A percentile compares a stretch with the other conserved stretches of the same genome.
Evolutionary conservation across 2,888 invertebrate genomes (phyloP).

Genomic region (Trissoscelio sp.): DNA sequence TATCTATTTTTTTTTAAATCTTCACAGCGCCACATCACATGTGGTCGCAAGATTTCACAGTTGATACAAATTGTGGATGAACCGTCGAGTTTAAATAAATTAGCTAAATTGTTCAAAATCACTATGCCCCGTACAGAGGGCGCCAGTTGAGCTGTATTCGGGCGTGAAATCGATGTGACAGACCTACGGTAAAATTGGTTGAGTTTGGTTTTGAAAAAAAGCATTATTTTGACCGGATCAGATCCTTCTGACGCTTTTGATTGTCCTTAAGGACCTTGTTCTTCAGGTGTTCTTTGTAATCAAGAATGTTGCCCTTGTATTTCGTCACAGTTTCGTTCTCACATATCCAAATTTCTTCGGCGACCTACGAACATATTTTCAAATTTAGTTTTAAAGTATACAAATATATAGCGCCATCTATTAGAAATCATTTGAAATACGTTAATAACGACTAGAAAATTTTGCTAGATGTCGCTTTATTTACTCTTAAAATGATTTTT

Average conservation of each 20-base stretch:
- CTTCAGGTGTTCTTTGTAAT: slow-evolving; percentile 97
- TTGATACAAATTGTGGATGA: slow-evolving; percentile 42
- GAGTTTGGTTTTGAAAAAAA: slow-evolving; percentile 67
- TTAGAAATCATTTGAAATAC: too few species aligned
- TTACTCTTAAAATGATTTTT: too few species aligned
- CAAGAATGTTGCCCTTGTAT: slow-evolving; percentile 98
- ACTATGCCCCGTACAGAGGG: slow-evolving; percentile 79
- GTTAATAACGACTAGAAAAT: too few species aligned
- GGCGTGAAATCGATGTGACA: slow-evolving; percentile 60
- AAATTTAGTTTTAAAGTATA: too few species aligned
- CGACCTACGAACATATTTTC: slow-evolving; percentile 89
- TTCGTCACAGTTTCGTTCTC: slow-evolving; percentile 97
- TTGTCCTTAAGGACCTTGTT: slow-evolving; percentile 92
- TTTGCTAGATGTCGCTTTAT: too few species aligned
- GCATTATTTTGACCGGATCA: slow-evolving; percentile 78
- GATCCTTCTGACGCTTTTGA: slow-evolving; percentile 80
- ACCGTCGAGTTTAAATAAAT: slow-evolving; percentile 80
- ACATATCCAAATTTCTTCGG: slow-evolving; percentile 99
- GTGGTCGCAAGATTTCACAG: slow-evolving; percentile 6
- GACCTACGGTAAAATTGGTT: slow-evolving; percentile 71
- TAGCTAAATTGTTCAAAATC: slow-evolving; percentile 78
- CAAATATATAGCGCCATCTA: too few species aligned
- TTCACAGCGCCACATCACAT: slow-evolving; percentile 11
- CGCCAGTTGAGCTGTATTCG: slow-evolving; percentile 70
- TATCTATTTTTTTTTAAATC: slow-evolving; percentile 2